Conservation (phyloP, 2,888 invertebrate species). For the Antitype chi region DNA sequence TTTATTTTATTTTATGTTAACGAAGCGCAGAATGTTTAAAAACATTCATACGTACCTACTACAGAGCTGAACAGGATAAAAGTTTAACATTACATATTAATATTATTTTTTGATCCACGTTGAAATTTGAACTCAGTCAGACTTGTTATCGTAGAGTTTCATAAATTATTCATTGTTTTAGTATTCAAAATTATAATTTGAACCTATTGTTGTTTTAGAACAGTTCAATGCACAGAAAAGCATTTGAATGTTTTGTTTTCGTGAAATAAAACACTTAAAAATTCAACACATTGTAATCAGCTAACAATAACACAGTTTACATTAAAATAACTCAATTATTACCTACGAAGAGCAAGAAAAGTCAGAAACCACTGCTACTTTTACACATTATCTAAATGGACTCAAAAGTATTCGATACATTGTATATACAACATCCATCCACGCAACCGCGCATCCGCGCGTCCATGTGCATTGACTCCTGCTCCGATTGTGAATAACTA, state of each 20-base stretch:
- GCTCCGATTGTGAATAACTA: no score
- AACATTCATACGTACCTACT: no score
- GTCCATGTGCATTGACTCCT: no score
- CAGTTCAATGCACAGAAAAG: neutral
- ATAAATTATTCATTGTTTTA: conserved; percentile 9
- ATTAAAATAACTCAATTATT: neutral
- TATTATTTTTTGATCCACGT: conserved; percentile 31
- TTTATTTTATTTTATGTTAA: no score
- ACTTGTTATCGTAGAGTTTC: conserved; percentile 5
- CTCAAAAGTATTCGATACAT: no score
- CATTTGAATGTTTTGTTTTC: neutral
- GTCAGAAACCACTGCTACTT: no score
- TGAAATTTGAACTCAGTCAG: conserved; percentile 2
- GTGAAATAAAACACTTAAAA: neutral
- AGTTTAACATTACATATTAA: neutral
- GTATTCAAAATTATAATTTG: neutral
- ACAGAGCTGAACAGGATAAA: conserved; percentile 13
- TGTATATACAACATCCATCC: no score
- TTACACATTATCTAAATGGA: no score
- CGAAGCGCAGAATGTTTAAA: no score
- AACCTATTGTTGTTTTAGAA: neutral
- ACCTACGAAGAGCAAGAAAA: no score
- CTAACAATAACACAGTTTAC: neutral
- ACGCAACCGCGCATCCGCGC: no score
- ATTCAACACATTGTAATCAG: neutral